These are phyloP conservation scores for Mimumesa dahlbomi DNA, from an alignment of 2,888 invertebrate species.

Conservation along the genomic window DNA sequence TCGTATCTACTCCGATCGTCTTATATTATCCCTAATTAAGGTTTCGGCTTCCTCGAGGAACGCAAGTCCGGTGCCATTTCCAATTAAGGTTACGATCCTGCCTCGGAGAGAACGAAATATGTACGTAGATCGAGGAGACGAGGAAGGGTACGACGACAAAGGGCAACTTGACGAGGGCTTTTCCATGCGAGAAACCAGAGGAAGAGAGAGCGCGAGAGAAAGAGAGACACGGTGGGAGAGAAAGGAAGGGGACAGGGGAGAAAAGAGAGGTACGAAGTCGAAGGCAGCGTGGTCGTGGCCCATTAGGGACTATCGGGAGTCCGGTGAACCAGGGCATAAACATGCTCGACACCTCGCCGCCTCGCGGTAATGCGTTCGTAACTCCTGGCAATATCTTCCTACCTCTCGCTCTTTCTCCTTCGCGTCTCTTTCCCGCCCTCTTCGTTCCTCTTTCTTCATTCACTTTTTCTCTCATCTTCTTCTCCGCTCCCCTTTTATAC, in stretches of 20 bases:
- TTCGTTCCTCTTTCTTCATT: conserved; percentile 43
- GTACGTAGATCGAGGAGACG: conserved; percentile 43
- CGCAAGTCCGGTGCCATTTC: conserved; percentile 54
- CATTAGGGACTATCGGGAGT: conserved; percentile 75
- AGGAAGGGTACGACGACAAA: conserved; percentile 52
- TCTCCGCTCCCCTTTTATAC: conserved; percentile 20
- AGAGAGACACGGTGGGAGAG: not conserved
- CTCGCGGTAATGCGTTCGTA: conserved; percentile 75
- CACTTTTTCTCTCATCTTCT: conserved; percentile 6
- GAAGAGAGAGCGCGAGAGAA: not conserved
- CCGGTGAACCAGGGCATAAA: conserved; percentile 73
- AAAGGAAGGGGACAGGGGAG: conserved; percentile 1
- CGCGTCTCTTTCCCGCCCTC: conserved; percentile 15
- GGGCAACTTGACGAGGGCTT: conserved; percentile 56
- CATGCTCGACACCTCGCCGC: conserved; percentile 74
- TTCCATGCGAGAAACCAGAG: conserved; percentile 35
- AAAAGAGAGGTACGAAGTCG: conserved; percentile 26
- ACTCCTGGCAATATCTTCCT: conserved; percentile 70
- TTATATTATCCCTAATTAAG: conserved; percentile 61
- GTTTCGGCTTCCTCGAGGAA: conserved; percentile 27
- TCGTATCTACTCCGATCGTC: conserved; percentile 42
- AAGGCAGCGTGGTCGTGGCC: conserved; percentile 68
- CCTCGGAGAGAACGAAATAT: conserved; percentile 52
- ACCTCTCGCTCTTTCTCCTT: conserved; percentile 24
- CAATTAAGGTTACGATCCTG: conserved; percentile 62